Evolutionary conservation across 2,113 vertebrate species (phyloP).

Genomic region (Ancistrus triradiatus): DNA sequence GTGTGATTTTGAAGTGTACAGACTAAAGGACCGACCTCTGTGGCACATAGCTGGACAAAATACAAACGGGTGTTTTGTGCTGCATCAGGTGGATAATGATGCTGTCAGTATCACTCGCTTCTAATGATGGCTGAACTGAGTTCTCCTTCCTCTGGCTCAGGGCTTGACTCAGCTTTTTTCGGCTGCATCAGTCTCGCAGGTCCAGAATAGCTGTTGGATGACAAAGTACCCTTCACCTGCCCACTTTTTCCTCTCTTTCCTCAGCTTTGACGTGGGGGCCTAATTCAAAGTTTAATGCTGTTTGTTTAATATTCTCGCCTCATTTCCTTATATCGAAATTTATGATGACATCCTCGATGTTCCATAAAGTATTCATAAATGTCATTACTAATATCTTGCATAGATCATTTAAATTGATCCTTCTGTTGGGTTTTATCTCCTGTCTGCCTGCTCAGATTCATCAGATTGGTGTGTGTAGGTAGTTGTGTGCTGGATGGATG

Average conservation of each 20-base stretch:
- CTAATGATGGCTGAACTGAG: background rate
- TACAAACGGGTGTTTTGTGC: too few species aligned
- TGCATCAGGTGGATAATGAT: background rate
- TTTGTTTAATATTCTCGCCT: conserved; percentile 77
- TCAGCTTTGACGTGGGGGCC: conserved; percentile 61
- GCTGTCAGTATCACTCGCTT: background rate
- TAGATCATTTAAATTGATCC: conserved; percentile 79
- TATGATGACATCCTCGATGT: conserved; percentile 74
- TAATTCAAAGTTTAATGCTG: conserved; percentile 76
- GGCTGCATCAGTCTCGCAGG: conserved; percentile 19
- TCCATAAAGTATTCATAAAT: conserved; percentile 82
- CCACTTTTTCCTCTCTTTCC: conserved; percentile 35
- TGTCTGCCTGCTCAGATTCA: conserved; percentile 54
- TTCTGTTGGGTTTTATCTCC: conserved; percentile 67
- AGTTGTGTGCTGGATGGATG: conserved; percentile 13
- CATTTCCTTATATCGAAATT: conserved; percentile 77
- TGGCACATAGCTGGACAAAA: too few species aligned
- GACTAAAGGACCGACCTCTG: too few species aligned
- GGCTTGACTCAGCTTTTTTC: conserved; percentile 44
- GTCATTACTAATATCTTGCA: conserved; percentile 79
- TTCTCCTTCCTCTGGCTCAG: background rate
- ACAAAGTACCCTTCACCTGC: conserved; percentile 37
- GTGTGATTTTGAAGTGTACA: too few species aligned
- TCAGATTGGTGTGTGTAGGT: conserved; percentile 46
- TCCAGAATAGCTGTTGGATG: conserved; percentile 34